Percentiles rank a stretch among this genome's conserved stretches.
Evolutionary conservation across 2,888 invertebrate genomes (phyloP).

Genomic region (Sylvicola cinctus): DNA sequence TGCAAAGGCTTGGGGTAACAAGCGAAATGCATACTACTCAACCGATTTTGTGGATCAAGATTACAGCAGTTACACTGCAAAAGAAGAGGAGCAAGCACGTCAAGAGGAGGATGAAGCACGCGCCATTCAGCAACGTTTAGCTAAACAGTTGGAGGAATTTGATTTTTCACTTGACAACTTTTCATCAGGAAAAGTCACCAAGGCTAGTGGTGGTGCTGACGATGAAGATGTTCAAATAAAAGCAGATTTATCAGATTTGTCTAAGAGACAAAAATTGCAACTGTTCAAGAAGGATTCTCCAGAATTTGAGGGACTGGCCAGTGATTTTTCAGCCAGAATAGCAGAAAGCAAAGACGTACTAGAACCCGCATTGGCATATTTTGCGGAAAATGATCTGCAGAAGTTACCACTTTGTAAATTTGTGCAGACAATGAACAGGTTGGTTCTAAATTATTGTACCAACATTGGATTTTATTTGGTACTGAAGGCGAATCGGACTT

Average conservation of each 20-base stretch:
- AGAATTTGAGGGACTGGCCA: constrained; percentile 56
- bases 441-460: constrained; percentile 60
- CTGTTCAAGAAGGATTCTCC: constrained; percentile 71
- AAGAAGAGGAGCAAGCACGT: constrained; percentile 51
- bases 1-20: constrained; percentile 74
- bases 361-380: constrained; percentile 42
- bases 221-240: constrained; percentile 13
- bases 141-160: constrained; percentile 56
- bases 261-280: constrained; percentile 52
- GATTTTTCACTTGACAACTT: constrained; percentile 47
- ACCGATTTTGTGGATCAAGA: constrained; percentile 81
- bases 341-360: constrained; percentile 41
- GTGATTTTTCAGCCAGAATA: constrained; percentile 57
- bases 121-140: constrained; percentile 54
- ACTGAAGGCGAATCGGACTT: constrained; percentile 52
- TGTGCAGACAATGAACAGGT: constrained; percentile 43
- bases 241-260: constrained; percentile 52
- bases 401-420: constrained; percentile 44
- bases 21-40: constrained; percentile 56
- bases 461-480: constrained; percentile 74
- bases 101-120: constrained; percentile 70
- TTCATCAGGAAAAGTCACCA: constrained; percentile 12
- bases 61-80: constrained; percentile 39
- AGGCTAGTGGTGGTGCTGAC: constrained; percentile 22
- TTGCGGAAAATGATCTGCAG: constrained; percentile 38